A percentile compares a stretch with the other conserved stretches of the same genome.
Evolutionary conservation across 2,113 vertebrate genomes (phyloP).

Genomic region (Gymnarchus niloticus): DNA sequence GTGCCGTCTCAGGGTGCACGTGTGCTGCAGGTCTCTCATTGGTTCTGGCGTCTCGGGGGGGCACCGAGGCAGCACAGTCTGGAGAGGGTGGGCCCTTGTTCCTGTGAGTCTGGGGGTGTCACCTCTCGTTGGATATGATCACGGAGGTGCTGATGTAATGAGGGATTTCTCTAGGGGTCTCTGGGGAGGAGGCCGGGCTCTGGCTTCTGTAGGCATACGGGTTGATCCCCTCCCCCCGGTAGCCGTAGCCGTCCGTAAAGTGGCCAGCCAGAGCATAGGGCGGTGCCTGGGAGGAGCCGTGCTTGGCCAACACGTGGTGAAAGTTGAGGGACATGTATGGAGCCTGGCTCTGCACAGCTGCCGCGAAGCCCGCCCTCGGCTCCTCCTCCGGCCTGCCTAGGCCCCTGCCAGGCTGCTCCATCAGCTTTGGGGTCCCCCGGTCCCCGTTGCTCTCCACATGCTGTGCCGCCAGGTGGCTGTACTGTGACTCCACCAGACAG

Average conservation of each 20-base stretch:
- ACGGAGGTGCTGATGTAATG: slow-evolving; percentile 84
- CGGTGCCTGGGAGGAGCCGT: slow-evolving; percentile 59
- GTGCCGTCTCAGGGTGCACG: too few species aligned
- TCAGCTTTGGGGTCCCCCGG: slow-evolving; percentile 37
- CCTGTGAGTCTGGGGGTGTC: slow-evolving; percentile 48
- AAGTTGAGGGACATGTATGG: slow-evolving; percentile 79
- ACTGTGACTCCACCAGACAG: slow-evolving; percentile 59
- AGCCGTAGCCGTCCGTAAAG: slow-evolving; percentile 49
- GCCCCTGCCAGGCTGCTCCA: slow-evolving; percentile 36
- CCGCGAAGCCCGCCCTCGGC: slow-evolving; percentile 42
- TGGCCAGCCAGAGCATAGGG: slow-evolving; percentile 58
- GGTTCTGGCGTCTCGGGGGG: not conserved
- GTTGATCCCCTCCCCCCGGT: slow-evolving; percentile 53
- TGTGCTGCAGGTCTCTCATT: not conserved
- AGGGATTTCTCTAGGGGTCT: slow-evolving; percentile 66
- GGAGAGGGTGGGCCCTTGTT: not conserved
- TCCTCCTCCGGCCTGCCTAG: slow-evolving; percentile 47
- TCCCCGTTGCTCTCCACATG: slow-evolving; percentile 38
- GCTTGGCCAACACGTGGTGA: slow-evolving; percentile 76
- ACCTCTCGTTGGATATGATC: slow-evolving; percentile 88
- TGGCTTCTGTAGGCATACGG: slow-evolving; percentile 61
- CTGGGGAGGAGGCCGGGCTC: slow-evolving; percentile 64
- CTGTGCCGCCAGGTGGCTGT: slow-evolving; percentile 41
- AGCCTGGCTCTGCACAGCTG: slow-evolving; percentile 56
- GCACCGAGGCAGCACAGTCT: not conserved